phyloP scores from a whole-genome alignment of 2,113 vertebrate genomes.

The Pampusana beccarii region DNA sequence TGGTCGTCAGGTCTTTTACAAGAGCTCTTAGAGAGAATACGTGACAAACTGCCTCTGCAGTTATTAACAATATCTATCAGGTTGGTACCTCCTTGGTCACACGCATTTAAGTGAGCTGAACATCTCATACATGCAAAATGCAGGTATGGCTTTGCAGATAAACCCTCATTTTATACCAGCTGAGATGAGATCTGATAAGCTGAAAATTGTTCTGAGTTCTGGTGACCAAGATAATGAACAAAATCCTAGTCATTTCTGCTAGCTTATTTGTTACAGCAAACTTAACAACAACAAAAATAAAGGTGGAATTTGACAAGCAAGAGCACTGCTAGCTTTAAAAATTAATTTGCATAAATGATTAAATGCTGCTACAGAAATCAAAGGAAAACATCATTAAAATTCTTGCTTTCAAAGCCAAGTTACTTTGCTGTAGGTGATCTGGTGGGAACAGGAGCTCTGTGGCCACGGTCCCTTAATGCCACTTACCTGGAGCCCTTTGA shows the following conservation, averaged over 20 bases:
- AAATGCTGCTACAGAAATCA: conserved; percentile 4
- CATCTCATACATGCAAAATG: not conserved
- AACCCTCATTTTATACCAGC: not conserved
- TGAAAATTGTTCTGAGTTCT: conserved; percentile 4
- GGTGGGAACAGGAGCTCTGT: not conserved
- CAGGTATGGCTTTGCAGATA: not conserved
- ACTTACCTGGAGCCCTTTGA: not conserved
- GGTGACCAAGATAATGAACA: not conserved
- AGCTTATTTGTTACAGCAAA: not conserved
- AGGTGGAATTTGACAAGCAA: not conserved
- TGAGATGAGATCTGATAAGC: not conserved
- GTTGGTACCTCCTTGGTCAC: not conserved
- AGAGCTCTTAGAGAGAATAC: not conserved
- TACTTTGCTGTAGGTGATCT: not conserved
- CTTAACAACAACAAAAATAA: not conserved
- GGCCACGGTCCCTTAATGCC: not conserved
- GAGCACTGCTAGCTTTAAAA: conserved; percentile 8
- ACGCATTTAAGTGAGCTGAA: not conserved
- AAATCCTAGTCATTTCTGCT: not conserved
- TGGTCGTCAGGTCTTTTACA: not conserved
- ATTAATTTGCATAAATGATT: conserved; percentile 40
- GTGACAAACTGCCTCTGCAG: not conserved
- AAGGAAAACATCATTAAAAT: not conserved
- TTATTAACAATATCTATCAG: not conserved
- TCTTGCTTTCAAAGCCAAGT: not conserved